Percentiles rank a stretch among this genome's conserved stretches.
Conservation (phyloP, 2,888 invertebrate genomes). For the Proisotoma minuta region DNA sequence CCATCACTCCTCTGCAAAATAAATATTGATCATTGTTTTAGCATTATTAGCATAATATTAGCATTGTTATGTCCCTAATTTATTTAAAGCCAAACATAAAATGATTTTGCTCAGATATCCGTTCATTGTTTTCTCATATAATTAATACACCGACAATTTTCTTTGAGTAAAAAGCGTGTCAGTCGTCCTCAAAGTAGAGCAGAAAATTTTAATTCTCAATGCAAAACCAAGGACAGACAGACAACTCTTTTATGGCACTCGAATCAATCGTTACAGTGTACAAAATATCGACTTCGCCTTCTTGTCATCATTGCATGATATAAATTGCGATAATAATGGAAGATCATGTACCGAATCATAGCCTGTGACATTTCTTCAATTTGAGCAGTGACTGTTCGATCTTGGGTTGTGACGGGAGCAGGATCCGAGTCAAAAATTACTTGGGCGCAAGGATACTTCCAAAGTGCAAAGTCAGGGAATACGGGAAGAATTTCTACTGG, state of each 20-base stretch:
- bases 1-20: conserved; percentile 86
- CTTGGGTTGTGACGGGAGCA: conserved; percentile 67
- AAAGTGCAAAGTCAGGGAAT: conserved; percentile 89
- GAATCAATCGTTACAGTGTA: not conserved
- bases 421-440: conserved; percentile 95
- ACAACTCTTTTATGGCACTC: conserved; percentile 8
- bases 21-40: conserved; percentile 2
- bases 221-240: conserved; percentile 15
- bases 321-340: not conserved
- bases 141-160: not conserved
- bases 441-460: conserved; percentile 94
- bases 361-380: conserved; percentile 98
- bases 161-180: no score
- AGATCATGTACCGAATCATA: conserved; percentile 75
- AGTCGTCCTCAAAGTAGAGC: not conserved
- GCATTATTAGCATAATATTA: no score
- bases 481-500: conserved; percentile 83
- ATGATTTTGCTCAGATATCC: conserved; percentile 32
- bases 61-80: no score
- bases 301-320: conserved; percentile 6
- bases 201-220: conserved; percentile 20
- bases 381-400: conserved; percentile 75
- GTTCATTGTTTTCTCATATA: conserved; percentile 31
- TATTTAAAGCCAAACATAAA: conserved; percentile 1
- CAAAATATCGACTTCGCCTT: conserved; percentile 42